phyloP scores from a whole-genome alignment of 2,797 vertebrate genomes.

The Diglossa cyanea region DNA sequence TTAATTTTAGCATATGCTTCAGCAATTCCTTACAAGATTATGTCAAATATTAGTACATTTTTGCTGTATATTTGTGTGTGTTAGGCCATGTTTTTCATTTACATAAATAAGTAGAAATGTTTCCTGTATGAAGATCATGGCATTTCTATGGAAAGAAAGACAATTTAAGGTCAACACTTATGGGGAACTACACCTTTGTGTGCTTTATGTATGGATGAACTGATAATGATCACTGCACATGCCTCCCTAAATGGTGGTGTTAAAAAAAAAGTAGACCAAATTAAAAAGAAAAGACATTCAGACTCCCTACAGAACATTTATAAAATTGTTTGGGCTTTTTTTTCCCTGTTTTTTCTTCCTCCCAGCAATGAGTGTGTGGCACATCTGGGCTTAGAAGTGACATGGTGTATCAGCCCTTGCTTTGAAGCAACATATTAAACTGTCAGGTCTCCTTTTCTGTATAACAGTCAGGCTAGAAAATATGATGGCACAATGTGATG shows the following conservation, averaged over 20 bases:
- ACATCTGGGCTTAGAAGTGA: not conserved
- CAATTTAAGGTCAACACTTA: not conserved
- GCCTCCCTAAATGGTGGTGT: not conserved
- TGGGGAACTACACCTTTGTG: not conserved
- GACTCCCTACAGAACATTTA: not conserved
- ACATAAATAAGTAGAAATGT: not conserved
- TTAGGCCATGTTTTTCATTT: not conserved
- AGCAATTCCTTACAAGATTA: not conserved
- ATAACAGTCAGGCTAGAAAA: not conserved
- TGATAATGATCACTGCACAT: not conserved
- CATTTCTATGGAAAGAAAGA: not conserved
- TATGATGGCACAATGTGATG: not conserved
- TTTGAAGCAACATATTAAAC: not conserved
- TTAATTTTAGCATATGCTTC: not conserved
- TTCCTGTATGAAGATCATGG: not conserved
- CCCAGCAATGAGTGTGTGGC: not conserved
- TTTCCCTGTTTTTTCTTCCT: rapidly evolving
- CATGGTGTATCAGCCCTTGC: not conserved
- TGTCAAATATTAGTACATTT: not conserved
- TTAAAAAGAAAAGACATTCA: not conserved
- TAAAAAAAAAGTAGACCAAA: not conserved
- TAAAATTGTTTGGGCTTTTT: not conserved
- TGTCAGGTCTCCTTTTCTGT: not conserved
- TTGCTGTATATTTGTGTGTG: not conserved
- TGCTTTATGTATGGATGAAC: not conserved